These are phyloP conservation scores for Corythornis cristatus DNA, from an alignment of 2,113 vertebrate genomes.

Conservation along the genomic window DNA sequence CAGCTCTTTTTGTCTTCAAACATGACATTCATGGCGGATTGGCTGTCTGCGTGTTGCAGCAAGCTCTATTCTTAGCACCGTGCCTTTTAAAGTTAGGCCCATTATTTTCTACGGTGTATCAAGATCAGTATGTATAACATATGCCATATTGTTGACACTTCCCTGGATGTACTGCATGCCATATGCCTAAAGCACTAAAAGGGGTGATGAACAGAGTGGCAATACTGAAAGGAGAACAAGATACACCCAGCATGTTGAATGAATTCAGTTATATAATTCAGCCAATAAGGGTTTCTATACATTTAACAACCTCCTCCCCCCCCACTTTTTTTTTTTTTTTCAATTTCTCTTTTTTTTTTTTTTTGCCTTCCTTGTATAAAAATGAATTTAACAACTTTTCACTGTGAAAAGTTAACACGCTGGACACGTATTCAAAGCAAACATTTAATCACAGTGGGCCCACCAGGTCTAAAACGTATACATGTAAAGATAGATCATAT, in stretches of 20 bases:
- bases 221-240: conserved; percentile 69
- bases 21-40: conserved; percentile 55
- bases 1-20: conserved; percentile 66
- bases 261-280: conserved; percentile 68
- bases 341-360: not conserved
- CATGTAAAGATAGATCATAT: conserved; percentile 55
- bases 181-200: conserved; percentile 71
- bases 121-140: conserved; percentile 71
- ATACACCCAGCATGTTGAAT: conserved; percentile 57
- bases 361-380: not conserved
- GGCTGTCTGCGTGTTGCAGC: conserved; percentile 53
- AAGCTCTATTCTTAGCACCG: conserved; percentile 60
- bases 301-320: conserved; percentile 29
- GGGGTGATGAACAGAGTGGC: conserved; percentile 70
- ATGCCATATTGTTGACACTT: conserved; percentile 73
- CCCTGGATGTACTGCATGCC: conserved; percentile 69
- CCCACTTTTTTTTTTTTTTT: accelerated
- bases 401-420: conserved; percentile 26
- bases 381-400: conserved; percentile 49
- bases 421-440: conserved; percentile 58
- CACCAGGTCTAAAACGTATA: conserved; percentile 39
- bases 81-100: conserved; percentile 70
- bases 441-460: conserved; percentile 51
- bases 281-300: conserved; percentile 67
- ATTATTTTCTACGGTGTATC: conserved; percentile 72